Conservation (phyloP, 1,140 invertebrate genomes). For the Linepithema humile region DNA sequence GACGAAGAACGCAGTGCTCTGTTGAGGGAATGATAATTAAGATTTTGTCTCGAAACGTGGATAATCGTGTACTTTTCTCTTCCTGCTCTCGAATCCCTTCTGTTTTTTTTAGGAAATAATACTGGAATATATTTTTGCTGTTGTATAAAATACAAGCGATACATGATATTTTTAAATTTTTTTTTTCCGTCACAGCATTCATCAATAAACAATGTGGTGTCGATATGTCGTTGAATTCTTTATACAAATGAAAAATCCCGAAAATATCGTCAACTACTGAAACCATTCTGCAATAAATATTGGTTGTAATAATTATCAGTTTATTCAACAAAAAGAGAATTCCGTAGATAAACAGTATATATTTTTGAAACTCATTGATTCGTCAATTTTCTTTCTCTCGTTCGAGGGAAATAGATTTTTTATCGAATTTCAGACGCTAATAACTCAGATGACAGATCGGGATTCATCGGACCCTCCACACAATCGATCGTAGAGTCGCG, state of each 20-base stretch:
- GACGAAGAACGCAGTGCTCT: background rate
- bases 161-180: conserved; percentile 4
- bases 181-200: background rate
- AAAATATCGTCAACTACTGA: background rate
- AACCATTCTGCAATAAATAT: background rate
- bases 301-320: too few relatives aligned
- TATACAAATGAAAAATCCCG: background rate
- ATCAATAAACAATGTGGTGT: background rate
- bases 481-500: too few relatives aligned
- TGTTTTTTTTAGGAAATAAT: background rate
- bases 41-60: background rate
- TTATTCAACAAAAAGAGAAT: background rate
- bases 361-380: background rate
- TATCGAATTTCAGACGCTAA: background rate
- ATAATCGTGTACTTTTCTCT: background rate
- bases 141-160: background rate
- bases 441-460: background rate
- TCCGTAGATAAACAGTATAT: too few relatives aligned
- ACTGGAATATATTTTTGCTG: background rate
- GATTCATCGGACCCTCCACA: conserved; percentile 1
- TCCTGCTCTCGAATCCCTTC: background rate
- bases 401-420: conserved; percentile 14
- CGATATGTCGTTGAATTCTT: background rate
- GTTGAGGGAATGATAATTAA: background rate
- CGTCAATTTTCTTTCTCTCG: background rate